Conservation (phyloP, 2,888 invertebrate genomes). For the Pecten maximus region DNA sequence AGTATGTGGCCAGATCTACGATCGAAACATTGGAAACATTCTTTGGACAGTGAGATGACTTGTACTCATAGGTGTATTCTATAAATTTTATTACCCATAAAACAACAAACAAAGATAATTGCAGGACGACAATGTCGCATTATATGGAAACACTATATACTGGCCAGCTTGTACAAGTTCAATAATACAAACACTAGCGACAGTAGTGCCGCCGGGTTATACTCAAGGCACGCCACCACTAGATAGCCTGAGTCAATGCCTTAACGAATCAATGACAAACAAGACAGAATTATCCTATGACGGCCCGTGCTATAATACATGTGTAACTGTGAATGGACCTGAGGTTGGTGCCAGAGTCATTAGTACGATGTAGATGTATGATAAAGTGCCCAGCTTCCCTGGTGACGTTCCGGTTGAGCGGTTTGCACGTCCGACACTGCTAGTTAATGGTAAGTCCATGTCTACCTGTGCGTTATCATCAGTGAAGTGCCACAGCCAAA, state of each 20-base stretch:
- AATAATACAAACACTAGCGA: neutral
- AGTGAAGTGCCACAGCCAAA: neutral
- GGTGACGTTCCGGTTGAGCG: neutral
- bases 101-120: neutral
- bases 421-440: neutral
- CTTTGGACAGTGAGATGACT: neutral
- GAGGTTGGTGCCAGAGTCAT: neutral
- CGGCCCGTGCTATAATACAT: conserved; percentile 27
- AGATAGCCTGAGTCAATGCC: neutral
- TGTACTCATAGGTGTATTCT: neutral
- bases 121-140: neutral
- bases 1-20: too few relatives aligned
- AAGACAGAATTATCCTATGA: conserved; percentile 9
- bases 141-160: neutral
- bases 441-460: neutral
- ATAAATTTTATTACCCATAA: neutral
- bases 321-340: conserved; percentile 10
- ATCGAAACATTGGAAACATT: neutral
- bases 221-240: neutral
- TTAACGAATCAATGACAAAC: conserved; percentile 23
- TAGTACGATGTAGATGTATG: neutral
- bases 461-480: conserved; percentile 8
- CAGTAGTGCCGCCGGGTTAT: neutral
- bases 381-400: neutral
- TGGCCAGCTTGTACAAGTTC: neutral